These are phyloP conservation scores for Terebella lapidaria DNA, from an alignment of 2,888 invertebrate genomes.

Conservation along the genomic window DNA sequence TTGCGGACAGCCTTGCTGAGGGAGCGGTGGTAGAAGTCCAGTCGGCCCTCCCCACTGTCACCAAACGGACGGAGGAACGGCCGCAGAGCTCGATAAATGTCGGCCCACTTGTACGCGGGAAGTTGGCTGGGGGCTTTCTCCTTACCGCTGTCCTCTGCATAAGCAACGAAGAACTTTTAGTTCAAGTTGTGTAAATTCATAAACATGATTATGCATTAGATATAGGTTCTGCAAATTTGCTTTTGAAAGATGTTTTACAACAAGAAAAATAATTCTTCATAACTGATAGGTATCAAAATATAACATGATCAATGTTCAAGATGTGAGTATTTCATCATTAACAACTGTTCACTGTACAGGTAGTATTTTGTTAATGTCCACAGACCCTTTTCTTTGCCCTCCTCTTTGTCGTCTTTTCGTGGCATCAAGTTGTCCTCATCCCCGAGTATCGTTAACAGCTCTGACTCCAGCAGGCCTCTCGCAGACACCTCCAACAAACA, in stretches of 20 bases:
- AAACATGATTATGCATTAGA: not conserved
- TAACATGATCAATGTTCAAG: no score
- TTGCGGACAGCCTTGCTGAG: constrained; percentile 47
- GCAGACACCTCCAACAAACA: constrained; percentile 48
- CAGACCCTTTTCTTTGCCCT: not conserved
- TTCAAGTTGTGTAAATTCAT: not conserved
- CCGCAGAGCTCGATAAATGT: constrained; percentile 41
- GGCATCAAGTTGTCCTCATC: constrained; percentile 4
- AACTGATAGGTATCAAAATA: no score
- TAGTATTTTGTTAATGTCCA: no score
- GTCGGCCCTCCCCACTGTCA: constrained; percentile 44
- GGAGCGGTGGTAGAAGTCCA: constrained; percentile 50
- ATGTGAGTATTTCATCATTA: no score
- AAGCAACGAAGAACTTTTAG: not conserved
- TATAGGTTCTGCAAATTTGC: no score
- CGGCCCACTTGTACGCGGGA: constrained; percentile 40
- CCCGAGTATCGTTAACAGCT: constrained; percentile 24
- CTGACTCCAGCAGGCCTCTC: constrained; percentile 45
- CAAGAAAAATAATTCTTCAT: no score
- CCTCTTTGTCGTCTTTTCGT: not conserved
- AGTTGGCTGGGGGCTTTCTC: constrained; percentile 20
- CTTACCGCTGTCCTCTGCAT: not conserved
- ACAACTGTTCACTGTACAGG: no score
- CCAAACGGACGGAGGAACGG: constrained; percentile 48
- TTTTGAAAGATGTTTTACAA: no score